Evolutionary conservation across 2,888 invertebrate genomes (phyloP).

Genomic region (Hemaris fuciformis): DNA sequence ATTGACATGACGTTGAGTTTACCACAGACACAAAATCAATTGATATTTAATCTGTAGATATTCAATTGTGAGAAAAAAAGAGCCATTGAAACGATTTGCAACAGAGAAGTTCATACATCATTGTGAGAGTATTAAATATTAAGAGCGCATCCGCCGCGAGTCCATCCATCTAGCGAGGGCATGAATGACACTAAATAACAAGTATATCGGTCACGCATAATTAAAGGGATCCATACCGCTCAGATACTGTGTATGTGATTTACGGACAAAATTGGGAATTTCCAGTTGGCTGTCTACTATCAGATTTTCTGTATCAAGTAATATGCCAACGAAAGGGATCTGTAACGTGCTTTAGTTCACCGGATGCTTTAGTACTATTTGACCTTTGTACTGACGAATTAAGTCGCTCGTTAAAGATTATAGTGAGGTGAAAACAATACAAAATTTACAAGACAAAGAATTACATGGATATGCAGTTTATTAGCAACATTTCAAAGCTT

Average conservation of each 20-base stretch:
- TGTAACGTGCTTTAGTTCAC: no score
- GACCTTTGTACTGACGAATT: no score
- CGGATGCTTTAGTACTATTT: no score
- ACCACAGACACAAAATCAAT: background rate
- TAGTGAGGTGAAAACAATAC: no score
- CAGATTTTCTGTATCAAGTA: no score
- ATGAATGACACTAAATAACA: conserved; percentile 61
- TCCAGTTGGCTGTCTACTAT: background rate
- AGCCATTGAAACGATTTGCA: conserved; percentile 7
- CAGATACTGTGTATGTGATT: conserved; percentile 39
- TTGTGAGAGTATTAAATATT: conserved; percentile 3
- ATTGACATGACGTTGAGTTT: background rate
- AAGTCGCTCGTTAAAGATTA: no score
- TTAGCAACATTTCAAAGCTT: no score
- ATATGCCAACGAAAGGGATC: no score
- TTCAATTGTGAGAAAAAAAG: conserved; percentile 5
- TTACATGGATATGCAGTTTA: no score
- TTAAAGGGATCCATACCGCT: conserved; percentile 56
- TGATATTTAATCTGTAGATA: background rate
- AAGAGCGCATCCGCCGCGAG: background rate
- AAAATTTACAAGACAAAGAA: no score
- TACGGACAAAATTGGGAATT: background rate
- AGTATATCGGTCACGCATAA: conserved; percentile 71
- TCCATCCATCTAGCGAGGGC: conserved; percentile 37
- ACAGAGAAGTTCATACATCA: conserved; percentile 9